Conservation (phyloP, 2,113 vertebrate species). For the Chlamydotis undulata region DNA sequence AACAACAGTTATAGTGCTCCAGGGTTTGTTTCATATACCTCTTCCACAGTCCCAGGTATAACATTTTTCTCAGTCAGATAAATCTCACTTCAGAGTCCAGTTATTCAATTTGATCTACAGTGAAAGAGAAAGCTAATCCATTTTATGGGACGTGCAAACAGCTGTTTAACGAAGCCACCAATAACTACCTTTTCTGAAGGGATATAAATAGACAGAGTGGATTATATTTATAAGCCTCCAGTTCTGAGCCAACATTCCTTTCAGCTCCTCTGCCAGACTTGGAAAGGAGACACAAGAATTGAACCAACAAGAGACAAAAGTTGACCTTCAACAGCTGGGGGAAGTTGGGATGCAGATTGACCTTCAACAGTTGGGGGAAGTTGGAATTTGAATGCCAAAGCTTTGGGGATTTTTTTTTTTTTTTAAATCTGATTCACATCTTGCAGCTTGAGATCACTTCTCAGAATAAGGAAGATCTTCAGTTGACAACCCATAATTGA, state of each 20-base stretch:
- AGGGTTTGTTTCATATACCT: not conserved
- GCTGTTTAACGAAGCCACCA: not conserved
- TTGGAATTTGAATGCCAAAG: not conserved
- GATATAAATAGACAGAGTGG: constrained; percentile 46
- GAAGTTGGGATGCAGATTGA: not conserved
- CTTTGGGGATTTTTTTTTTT: not conserved
- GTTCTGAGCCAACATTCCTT: not conserved
- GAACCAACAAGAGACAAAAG: not conserved
- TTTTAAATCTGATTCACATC: not conserved
- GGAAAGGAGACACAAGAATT: not conserved
- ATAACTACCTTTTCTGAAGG: constrained; percentile 1
- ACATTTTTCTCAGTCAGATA: not conserved
- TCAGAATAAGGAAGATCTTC: not conserved
- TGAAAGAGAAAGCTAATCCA: constrained; percentile 17
- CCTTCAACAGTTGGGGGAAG: not conserved
- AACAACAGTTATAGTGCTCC: not conserved
- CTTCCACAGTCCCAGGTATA: not conserved
- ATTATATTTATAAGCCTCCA: constrained; percentile 35
- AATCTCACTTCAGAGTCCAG: not conserved
- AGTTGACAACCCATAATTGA: not conserved
- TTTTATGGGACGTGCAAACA: not conserved
- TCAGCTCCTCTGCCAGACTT: not conserved
- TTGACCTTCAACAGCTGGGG: not conserved
- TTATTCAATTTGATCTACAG: not conserved
- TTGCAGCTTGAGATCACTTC: not conserved